phyloP scores from a whole-genome alignment of 2,888 invertebrate genomes.

The Coecobrya sp. region DNA sequence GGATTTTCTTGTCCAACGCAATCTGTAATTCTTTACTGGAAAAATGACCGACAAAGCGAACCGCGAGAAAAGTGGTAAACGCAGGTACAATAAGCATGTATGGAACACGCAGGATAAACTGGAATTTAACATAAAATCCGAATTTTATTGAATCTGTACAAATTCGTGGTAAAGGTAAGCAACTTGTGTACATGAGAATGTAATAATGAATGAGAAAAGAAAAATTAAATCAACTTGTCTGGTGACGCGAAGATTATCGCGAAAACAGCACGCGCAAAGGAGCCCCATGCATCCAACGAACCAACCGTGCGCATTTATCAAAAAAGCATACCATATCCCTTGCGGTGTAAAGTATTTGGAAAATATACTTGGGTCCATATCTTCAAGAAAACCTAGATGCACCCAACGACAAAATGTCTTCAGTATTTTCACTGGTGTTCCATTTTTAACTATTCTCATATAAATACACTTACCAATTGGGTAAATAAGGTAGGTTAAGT shows the following conservation, averaged over 20 bases:
- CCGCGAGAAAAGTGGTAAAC: neutral
- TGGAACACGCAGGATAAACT: conserved; percentile 23
- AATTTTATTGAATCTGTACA: no score
- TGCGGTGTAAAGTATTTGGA: neutral
- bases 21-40: neutral
- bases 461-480: neutral
- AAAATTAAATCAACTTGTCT: conserved; percentile 59
- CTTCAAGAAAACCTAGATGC: neutral
- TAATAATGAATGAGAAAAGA: no score
- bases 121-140: no score
- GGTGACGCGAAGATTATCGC: neutral
- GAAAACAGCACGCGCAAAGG: conserved; percentile 35
- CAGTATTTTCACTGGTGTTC: no score
- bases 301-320: conserved; percentile 32
- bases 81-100: neutral
- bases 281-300: conserved; percentile 35
- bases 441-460: no score
- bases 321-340: conserved; percentile 1
- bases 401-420: no score
- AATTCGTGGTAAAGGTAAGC: no score
- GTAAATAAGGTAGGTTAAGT: neutral
- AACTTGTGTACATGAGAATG: no score
- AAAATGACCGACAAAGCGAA: neutral
- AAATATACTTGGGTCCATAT: neutral
- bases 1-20: neutral